Percentiles rank a stretch among this genome's conserved stretches.
These are phyloP conservation scores for Dufourea novaeangliae DNA, from an alignment of 1,140 invertebrate genomes.

Conservation along the genomic window DNA sequence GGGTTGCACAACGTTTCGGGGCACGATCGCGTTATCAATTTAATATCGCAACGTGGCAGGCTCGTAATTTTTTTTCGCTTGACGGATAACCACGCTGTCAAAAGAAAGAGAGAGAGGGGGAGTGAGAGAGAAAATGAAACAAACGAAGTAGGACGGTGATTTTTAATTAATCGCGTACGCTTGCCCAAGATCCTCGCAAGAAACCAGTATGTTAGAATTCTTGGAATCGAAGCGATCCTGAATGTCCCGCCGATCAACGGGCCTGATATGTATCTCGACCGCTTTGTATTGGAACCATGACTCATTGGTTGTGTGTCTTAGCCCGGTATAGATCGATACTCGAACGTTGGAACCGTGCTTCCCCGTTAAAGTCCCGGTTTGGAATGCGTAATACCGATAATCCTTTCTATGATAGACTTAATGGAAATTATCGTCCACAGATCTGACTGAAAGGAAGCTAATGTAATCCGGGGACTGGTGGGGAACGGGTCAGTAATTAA, in stretches of 20 bases:
- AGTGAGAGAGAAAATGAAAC: too few relatives aligned
- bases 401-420: too few relatives aligned
- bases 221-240: constrained; percentile 11
- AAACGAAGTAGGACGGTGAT: background rate
- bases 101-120: too few relatives aligned
- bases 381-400: too few relatives aligned
- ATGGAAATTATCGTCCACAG: too few relatives aligned
- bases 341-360: background rate
- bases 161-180: background rate
- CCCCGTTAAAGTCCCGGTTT: too few relatives aligned
- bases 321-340: background rate
- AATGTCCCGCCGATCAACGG: background rate
- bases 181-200: background rate
- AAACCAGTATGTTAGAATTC: background rate
- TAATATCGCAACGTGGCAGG: background rate
- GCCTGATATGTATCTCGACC: background rate
- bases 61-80: background rate
- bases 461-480: too few relatives aligned
- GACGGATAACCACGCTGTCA: too few relatives aligned
- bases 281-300: background rate
- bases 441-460: too few relatives aligned
- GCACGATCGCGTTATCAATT: background rate
- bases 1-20: background rate
- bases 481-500: too few relatives aligned
- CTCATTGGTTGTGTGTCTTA: background rate